phyloP scores from a whole-genome alignment of 2,888 invertebrate species.

The Agrotis segetum region DNA sequence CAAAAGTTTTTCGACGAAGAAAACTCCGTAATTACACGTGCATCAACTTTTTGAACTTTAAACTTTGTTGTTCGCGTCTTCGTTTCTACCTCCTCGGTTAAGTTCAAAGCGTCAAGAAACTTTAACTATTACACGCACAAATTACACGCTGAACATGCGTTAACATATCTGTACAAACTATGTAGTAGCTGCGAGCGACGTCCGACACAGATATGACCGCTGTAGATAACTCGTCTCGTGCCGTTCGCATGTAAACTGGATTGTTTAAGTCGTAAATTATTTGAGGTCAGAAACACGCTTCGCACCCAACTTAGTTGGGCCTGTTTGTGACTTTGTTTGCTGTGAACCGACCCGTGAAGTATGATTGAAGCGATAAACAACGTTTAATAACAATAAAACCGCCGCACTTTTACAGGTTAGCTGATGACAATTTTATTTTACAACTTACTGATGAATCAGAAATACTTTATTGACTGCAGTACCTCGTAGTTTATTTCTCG shows the following conservation, averaged over 20 bases:
- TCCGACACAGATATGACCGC: slow-evolving; percentile 84
- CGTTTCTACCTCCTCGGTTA: slow-evolving; percentile 68
- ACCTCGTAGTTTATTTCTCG: slow-evolving; percentile 24
- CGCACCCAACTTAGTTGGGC: slow-evolving; percentile 76
- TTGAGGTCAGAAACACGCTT: slow-evolving; percentile 82
- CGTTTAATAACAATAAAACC: slow-evolving; percentile 66
- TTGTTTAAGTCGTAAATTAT: slow-evolving; percentile 86
- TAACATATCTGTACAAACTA: slow-evolving; percentile 73
- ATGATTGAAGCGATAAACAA: slow-evolving; percentile 75
- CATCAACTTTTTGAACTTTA: slow-evolving; percentile 57
- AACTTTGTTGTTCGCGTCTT: slow-evolving; percentile 57
- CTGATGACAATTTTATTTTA: slow-evolving; percentile 35
- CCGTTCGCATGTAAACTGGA: slow-evolving; percentile 80
- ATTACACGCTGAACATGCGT: slow-evolving; percentile 79
- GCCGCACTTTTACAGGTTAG: slow-evolving; percentile 32
- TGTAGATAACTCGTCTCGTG: slow-evolving; percentile 79
- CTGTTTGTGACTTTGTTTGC: slow-evolving; percentile 81
- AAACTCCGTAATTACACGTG: slow-evolving; percentile 61
- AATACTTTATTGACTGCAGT: slow-evolving; percentile 17
- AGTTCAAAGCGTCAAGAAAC: slow-evolving; percentile 75
- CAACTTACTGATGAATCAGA: slow-evolving; percentile 33
- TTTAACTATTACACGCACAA: slow-evolving; percentile 81
- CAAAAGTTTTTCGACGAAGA: slow-evolving; percentile 50
- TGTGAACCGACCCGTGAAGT: slow-evolving; percentile 75
- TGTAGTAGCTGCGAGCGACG: slow-evolving; percentile 75